Conservation (phyloP, 2,113 vertebrate genomes). For the Tor tambroides region DNA sequence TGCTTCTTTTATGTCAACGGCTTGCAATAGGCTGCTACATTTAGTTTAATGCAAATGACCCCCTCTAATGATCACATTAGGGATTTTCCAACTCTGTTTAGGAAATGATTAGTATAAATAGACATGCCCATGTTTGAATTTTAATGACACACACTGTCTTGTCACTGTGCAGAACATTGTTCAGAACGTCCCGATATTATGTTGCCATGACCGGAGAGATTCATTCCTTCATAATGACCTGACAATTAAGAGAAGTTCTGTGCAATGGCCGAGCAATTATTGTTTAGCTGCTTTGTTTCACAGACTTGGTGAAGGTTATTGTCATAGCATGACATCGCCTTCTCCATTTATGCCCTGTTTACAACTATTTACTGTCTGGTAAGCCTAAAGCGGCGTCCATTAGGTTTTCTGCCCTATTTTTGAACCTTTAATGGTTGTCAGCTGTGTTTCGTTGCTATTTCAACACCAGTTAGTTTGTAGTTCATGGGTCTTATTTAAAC, state of each 20-base stretch:
- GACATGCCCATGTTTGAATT: constrained; percentile 43
- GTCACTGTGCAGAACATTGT: not conserved
- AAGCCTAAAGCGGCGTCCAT: not conserved
- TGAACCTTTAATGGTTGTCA: not conserved
- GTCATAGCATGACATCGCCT: not conserved
- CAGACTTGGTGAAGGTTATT: constrained; percentile 5
- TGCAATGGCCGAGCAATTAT: not conserved
- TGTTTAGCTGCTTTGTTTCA: constrained; percentile 19
- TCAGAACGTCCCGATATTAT: not conserved
- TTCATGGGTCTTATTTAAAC: not conserved
- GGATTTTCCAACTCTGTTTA: constrained; percentile 52
- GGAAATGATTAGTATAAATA: constrained; percentile 59
- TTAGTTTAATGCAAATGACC: constrained; percentile 57
- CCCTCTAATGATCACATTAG: constrained; percentile 57
- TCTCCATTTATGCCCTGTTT: not conserved
- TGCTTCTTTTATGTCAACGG: constrained; percentile 38
- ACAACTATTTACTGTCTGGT: not conserved
- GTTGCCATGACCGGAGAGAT: constrained; percentile 19
- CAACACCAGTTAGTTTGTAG: not conserved
- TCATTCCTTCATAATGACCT: not conserved
- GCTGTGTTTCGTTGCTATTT: not conserved
- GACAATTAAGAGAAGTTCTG: not conserved
- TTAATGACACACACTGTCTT: constrained; percentile 37
- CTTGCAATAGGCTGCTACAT: constrained; percentile 46
- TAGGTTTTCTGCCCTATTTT: not conserved